A percentile compares a stretch with the other conserved stretches of the same genome.
phyloP scores from a whole-genome alignment of 2,113 vertebrate genomes.

The Myodes glareolus region DNA sequence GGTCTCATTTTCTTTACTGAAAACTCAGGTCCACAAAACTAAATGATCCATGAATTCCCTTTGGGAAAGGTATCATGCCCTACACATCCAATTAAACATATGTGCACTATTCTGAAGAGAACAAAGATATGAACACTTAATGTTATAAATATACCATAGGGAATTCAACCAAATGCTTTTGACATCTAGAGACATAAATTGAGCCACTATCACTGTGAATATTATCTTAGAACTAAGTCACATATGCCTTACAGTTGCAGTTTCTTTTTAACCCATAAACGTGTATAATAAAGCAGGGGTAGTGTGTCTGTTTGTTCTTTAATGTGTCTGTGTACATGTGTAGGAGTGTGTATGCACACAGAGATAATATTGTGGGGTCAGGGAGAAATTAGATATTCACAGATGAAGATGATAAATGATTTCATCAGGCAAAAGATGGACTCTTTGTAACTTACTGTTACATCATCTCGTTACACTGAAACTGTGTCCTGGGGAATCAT shows the following conservation, averaged over 20 bases:
- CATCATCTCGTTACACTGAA: neutral
- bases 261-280: neutral
- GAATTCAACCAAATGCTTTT: neutral
- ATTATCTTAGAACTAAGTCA: neutral
- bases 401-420: neutral
- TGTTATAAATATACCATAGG: slow-evolving; percentile 15
- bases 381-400: neutral
- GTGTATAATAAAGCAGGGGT: neutral
- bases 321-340: neutral
- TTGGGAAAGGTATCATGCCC: neutral
- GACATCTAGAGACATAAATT: neutral
- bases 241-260: neutral
- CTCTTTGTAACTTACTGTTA: neutral
- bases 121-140: neutral
- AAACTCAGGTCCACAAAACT: slow-evolving; percentile 55
- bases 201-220: neutral
- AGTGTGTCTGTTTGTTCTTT: neutral
- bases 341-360: neutral
- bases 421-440: neutral
- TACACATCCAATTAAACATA: slow-evolving; percentile 26
- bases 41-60: slow-evolving; percentile 27
- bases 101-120: neutral
- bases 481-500: neutral
- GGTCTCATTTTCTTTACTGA: slow-evolving; percentile 47
- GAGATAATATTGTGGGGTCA: neutral